phyloP scores from a whole-genome alignment of 2,797 vertebrate species.

The Numenius phaeopus region DNA sequence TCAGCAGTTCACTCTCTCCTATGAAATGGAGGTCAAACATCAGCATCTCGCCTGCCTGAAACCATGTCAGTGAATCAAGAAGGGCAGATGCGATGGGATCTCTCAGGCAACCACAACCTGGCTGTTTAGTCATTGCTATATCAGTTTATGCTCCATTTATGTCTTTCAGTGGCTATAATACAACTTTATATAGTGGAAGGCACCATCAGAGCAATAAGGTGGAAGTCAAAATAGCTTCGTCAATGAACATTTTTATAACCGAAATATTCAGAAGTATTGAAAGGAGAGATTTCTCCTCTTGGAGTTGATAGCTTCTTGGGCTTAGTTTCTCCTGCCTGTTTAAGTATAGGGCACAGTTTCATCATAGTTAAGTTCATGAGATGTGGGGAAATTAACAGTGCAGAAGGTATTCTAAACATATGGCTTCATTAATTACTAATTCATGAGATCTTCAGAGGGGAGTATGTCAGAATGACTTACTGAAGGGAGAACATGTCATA shows the following conservation, averaged over 20 bases:
- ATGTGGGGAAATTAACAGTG: background rate
- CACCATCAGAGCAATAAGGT: background rate
- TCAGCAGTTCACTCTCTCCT: background rate
- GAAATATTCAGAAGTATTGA: background rate
- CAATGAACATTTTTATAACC: background rate
- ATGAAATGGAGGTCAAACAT: conserved; percentile 3
- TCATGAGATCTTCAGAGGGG: background rate
- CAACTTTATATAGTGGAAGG: background rate
- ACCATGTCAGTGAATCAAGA: background rate
- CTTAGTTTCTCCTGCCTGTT: background rate
- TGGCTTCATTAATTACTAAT: background rate
- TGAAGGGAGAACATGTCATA: background rate
- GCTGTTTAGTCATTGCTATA: background rate
- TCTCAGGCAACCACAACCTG: background rate
- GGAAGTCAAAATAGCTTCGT: background rate
- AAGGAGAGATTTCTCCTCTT: background rate
- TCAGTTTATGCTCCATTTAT: background rate
- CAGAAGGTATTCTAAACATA: background rate
- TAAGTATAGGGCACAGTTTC: background rate
- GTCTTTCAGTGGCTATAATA: background rate
- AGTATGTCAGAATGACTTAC: background rate
- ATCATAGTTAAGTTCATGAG: background rate
- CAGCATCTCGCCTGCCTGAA: background rate
- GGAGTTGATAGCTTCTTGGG: background rate
- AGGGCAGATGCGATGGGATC: background rate